Base-by-base conservation (phyloP, 2,888 invertebrate species). In the Agrotis puta region DNA sequence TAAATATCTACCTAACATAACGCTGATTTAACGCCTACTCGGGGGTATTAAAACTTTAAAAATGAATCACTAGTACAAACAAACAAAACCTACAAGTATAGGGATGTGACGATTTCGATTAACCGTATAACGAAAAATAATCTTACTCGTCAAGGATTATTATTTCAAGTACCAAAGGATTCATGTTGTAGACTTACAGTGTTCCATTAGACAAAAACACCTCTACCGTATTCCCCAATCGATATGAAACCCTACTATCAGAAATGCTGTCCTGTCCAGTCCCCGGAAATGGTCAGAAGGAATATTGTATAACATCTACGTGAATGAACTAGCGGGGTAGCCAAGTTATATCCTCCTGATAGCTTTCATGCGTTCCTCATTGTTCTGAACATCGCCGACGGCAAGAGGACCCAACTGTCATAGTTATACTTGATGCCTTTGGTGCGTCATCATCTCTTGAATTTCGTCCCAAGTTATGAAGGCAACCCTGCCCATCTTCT, bases 311-410 rank as follows among this genome's bases (percentile, higher is more conserved):
- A 47, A 64, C 62, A 58, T 63, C 16, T 14, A 56, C n/a, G 39
- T 33, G 64, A 61, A 66, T 61, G 56, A 67, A 71, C 18, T 58
- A 27, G 39, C 53, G 13, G 54, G 62, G 22, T 43, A 64, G 48
- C 33, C 56, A 43, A 18, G 56, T 64, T 57, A 72, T 63, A 72
- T 59, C n/a, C 39, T 63, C 13, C 57, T 71, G 61, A 67, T 69
- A 69, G 71, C 68, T 66, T 20, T 27, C 57, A 62, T 64, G 64
- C 64, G 54, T 59, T 70, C 20, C 22, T 71, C 59, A 71, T 78
- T 74, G 74, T 81, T 78, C 57, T 39, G 33, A 62, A 67, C 50
- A 69, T 72, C 20, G 70, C 79, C 64, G 2, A 22, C 45, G 71
- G 64, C 66, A 59, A 73, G 71, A 63, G 66, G 66, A 57, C 50